Percentiles rank a stretch among this genome's conserved stretches.
phyloP scores from a whole-genome alignment of 2,797 vertebrate genomes.

The Acropternis orthonyx region DNA sequence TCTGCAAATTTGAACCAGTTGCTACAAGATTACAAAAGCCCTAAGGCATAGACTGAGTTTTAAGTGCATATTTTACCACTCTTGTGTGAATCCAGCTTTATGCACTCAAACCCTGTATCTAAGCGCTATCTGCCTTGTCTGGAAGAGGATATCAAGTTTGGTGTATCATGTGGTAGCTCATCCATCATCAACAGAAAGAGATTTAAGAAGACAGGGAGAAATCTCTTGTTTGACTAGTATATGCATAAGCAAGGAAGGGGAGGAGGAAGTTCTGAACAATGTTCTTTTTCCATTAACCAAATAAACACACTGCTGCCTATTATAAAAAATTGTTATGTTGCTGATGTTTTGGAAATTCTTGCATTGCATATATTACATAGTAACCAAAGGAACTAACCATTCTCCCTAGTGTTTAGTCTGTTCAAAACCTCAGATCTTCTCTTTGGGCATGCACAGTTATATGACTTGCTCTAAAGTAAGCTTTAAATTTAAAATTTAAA shows the following conservation, averaged over 20 bases:
- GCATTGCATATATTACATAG: neutral
- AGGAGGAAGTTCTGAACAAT: neutral
- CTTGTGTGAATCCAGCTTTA: neutral
- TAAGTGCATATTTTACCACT: neutral
- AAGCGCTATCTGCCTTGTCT: neutral
- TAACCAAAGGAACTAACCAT: neutral
- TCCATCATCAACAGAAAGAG: neutral
- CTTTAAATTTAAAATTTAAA: neutral
- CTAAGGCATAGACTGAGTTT: neutral
- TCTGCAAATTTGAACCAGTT: slow-evolving; percentile 10
- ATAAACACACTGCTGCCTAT: neutral
- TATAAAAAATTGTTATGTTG: neutral
- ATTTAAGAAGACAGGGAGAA: neutral
- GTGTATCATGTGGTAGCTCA: neutral
- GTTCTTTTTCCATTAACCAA: neutral
- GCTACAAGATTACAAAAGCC: neutral
- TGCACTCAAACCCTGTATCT: neutral
- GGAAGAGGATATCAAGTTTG: neutral
- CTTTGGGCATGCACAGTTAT: neutral
- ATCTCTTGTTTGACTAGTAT: neutral
- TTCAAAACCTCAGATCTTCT: neutral
- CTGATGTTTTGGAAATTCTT: neutral
- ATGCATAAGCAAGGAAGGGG: neutral
- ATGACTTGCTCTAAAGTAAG: neutral
- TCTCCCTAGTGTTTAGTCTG: neutral